Conservation (phyloP, 1,140 invertebrate species). For the Drosophila pallidifrons region DNA sequence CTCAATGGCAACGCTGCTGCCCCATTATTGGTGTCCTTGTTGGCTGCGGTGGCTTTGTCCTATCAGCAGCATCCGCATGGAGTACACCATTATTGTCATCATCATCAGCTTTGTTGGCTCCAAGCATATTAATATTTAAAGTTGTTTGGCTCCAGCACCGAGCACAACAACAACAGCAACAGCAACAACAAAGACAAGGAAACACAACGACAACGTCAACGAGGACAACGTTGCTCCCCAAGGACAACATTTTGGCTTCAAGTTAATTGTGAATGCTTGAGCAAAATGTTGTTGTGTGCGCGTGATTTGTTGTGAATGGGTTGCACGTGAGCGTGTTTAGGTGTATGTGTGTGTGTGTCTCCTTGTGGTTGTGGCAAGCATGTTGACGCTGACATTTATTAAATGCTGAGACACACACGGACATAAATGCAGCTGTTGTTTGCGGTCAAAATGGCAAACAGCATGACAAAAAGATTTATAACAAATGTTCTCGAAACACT, state of each 20-base stretch:
- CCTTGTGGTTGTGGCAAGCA: conserved; percentile 44
- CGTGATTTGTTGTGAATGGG: conserved; percentile 74
- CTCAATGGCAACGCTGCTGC: conserved; percentile 43
- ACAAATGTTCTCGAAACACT: conserved; percentile 2
- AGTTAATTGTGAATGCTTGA: conserved; percentile 70
- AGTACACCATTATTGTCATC: conserved; percentile 44
- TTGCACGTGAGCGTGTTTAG: conserved; percentile 42
- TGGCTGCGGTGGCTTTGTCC: conserved; percentile 28
- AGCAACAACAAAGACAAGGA: no score
- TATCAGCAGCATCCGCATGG: conserved; percentile 45
- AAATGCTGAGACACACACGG: conserved; percentile 20
- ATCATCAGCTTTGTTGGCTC: conserved; percentile 49
- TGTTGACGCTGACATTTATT: conserved; percentile 46
- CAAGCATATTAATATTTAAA: conserved; percentile 74
- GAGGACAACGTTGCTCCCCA: conserved; percentile 32
- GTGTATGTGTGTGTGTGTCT: conserved; percentile 5
- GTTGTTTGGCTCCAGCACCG: conserved; percentile 50
- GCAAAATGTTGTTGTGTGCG: conserved; percentile 47
- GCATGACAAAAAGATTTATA: conserved; percentile 16
- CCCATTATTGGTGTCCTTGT: conserved; percentile 2
- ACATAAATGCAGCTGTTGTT: conserved; percentile 38
- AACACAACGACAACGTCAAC: background rate
- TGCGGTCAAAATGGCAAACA: conserved; percentile 36
- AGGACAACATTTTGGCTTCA: conserved; percentile 70
- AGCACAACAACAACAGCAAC: conserved; percentile 3